Evolutionary conservation across 37 sponge, comb jelly and placozoan species (phyloP).

Genomic region (Diacarnus erythraeanus): DNA sequence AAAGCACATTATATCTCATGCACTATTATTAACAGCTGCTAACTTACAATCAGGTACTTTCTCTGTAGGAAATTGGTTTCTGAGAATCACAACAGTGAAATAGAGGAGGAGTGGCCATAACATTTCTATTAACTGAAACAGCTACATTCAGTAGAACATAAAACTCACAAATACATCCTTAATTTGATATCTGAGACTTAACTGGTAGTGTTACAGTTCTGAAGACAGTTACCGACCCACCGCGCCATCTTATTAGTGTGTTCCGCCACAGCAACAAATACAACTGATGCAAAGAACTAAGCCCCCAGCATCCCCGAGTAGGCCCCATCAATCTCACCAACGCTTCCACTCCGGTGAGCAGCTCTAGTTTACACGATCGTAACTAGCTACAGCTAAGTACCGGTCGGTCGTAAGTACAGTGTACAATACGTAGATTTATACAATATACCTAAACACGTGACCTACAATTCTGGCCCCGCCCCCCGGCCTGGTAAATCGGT

Average conservation of each 20-base stretch:
- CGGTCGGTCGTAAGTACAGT: too few species aligned
- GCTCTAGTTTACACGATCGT: too few species aligned
- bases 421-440: too few species aligned
- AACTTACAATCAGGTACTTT: slow-evolving; percentile 31
- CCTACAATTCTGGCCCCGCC: too few species aligned
- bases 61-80: slow-evolving; percentile 51
- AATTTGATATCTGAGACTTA: neutral
- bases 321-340: too few species aligned
- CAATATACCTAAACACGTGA: too few species aligned
- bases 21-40: too few species aligned
- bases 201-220: neutral
- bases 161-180: neutral
- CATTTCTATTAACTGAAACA: slow-evolving; percentile 57
- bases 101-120: slow-evolving; percentile 71
- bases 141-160: slow-evolving; percentile 10
- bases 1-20: neutral
- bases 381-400: too few species aligned
- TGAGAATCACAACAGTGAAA: slow-evolving; percentile 38
- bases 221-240: neutral
- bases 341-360: too few species aligned
- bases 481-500: too few species aligned
- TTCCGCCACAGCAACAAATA: slow-evolving; percentile 77
- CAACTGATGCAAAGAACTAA: slow-evolving; percentile 10
- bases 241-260: slow-evolving; percentile 38
- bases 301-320: too few species aligned